Conservation (phyloP, 2,888 invertebrate species). For the Patella caerulea region DNA sequence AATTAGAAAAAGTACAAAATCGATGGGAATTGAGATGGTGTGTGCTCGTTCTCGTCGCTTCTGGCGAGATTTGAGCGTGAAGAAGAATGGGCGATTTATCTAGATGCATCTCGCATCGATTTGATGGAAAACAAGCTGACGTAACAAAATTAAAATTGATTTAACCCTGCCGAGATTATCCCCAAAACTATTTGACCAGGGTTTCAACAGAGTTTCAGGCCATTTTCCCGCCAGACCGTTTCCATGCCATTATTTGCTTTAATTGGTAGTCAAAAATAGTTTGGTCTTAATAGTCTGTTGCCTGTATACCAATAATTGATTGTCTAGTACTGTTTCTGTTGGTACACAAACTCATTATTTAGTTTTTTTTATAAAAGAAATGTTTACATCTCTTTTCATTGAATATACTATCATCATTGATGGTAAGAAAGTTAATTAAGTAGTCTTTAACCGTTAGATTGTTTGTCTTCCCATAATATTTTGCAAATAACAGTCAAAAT, state of each 20-base stretch:
- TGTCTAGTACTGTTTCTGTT: too few species aligned
- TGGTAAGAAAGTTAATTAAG: too few species aligned
- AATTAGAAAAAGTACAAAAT: constrained; percentile 10
- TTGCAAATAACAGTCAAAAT: too few species aligned
- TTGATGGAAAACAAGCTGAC: constrained; percentile 10
- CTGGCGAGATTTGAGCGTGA: constrained; percentile 2
- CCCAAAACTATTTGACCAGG: constrained; percentile 9
- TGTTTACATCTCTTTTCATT: too few species aligned
- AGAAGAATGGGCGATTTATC: constrained; percentile 12
- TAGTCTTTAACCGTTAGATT: too few species aligned
- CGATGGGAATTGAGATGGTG: constrained; percentile 9
- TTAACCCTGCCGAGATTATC: constrained; percentile 13
- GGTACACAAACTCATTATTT: too few species aligned
- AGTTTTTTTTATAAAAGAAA: too few species aligned
- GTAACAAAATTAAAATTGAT: constrained; percentile 13
- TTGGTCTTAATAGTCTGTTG: too few species aligned
- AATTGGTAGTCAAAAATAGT: not conserved
- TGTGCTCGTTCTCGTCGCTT: constrained; percentile 9
- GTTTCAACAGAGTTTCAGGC: not conserved
- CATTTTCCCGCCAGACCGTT: not conserved
- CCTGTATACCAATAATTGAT: too few species aligned
- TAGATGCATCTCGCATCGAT: constrained; percentile 12
- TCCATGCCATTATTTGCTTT: not conserved
- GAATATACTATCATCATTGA: too few species aligned
- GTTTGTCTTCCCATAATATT: too few species aligned